These are phyloP conservation scores for Ciconia maguari DNA, from an alignment of 2,113 vertebrate genomes.

Conservation along the genomic window DNA sequence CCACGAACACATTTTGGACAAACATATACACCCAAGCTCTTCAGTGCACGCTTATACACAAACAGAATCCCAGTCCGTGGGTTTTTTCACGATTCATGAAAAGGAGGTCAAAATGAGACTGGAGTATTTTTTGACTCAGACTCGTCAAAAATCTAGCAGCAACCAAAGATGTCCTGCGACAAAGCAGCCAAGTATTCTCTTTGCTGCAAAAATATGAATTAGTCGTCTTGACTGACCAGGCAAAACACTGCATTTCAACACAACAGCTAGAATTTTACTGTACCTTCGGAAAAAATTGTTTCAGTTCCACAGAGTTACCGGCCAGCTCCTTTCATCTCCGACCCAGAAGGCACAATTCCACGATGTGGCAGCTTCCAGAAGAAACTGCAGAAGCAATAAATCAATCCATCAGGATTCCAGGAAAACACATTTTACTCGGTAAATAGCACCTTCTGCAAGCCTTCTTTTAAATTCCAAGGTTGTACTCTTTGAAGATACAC, in stretches of 20 bases:
- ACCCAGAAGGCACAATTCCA: conserved; percentile 42
- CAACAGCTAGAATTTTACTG: neutral
- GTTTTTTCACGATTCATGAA: fast-evolving
- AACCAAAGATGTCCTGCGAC: neutral
- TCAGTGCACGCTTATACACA: neutral
- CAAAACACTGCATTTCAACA: neutral
- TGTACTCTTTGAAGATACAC: fast-evolving
- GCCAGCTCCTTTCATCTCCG: conserved; percentile 52
- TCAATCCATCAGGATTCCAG: neutral
- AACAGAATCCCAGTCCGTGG: neutral
- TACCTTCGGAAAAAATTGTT: neutral
- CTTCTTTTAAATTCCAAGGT: neutral
- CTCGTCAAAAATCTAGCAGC: neutral
- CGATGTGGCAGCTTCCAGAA: neutral
- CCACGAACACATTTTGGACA: neutral
- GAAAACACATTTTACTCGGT: neutral
- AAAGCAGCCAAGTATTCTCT: neutral
- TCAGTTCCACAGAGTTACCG: neutral
- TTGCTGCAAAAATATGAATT: neutral
- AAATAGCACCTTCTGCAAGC: neutral
- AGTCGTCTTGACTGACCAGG: neutral
- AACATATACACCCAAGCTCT: neutral
- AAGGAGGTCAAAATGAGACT: neutral
- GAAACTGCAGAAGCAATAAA: neutral
- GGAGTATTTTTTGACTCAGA: neutral